phyloP scores from a whole-genome alignment of 2,113 vertebrate species.

The Neotoma lepida region DNA sequence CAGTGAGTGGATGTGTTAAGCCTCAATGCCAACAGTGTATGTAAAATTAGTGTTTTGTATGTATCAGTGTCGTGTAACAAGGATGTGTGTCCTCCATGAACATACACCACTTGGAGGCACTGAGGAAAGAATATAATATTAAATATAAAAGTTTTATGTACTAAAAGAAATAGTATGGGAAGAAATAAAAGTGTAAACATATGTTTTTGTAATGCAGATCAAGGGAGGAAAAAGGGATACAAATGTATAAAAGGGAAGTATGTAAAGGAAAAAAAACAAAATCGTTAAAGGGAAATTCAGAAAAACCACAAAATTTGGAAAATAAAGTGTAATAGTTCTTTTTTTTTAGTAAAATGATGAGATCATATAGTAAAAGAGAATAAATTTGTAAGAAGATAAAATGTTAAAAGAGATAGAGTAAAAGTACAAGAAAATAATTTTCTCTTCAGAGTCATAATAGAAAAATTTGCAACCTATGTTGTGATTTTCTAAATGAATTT shows the following conservation, averaged over 20 bases:
- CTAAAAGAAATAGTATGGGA: not conserved
- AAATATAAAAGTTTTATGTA: not conserved
- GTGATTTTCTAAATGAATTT: not conserved
- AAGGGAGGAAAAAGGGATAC: fast-evolving
- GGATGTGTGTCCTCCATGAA: not conserved
- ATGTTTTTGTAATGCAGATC: not conserved
- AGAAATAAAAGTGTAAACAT: not conserved
- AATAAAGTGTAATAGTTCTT: not conserved
- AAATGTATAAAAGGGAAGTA: not conserved
- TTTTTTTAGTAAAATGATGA: not conserved
- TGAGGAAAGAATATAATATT: not conserved
- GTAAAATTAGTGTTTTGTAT: not conserved
- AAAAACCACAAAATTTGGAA: not conserved
- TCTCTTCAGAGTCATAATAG: not conserved
- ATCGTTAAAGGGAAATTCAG: not conserved
- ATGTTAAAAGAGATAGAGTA: not conserved
- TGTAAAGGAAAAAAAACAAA: not conserved
- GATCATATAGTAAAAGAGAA: not conserved
- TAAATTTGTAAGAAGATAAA: not conserved
- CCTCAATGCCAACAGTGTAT: not conserved
- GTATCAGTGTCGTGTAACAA: not conserved
- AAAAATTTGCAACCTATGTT: not conserved
- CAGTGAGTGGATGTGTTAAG: not conserved
- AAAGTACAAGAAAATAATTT: not conserved
- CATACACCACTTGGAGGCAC: not conserved